Percentiles rank a stretch among this genome's conserved stretches.
Evolutionary conservation across 2,888 invertebrate genomes (phyloP).

Genomic region (Cabera pusaria): DNA sequence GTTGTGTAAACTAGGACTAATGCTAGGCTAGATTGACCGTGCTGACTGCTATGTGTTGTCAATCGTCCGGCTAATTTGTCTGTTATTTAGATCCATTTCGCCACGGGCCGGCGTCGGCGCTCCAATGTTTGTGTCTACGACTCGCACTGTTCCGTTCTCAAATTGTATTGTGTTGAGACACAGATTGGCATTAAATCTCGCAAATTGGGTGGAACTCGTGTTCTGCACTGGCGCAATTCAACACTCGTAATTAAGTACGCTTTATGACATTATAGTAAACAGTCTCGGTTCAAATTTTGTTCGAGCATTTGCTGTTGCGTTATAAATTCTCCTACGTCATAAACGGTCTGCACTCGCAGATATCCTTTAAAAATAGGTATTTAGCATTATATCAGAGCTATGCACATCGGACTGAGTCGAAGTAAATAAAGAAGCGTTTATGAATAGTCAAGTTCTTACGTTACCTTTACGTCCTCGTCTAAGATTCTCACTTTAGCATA

Average conservation of each 20-base stretch:
- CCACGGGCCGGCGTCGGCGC: conserved; percentile 34
- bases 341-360: conserved; percentile 5
- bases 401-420: background rate
- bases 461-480: conserved; percentile 12
- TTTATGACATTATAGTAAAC: conserved; percentile 22
- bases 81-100: conserved; percentile 41
- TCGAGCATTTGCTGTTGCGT: conserved; percentile 7
- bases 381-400: conserved; percentile 14
- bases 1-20: conserved; percentile 6
- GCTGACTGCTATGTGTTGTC: conserved; percentile 35
- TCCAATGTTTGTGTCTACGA: conserved; percentile 33
- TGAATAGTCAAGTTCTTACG: conserved; percentile 16
- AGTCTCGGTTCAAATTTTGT: conserved; percentile 6
- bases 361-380: conserved; percentile 16
- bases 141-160: conserved; percentile 30
- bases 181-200: conserved; percentile 28
- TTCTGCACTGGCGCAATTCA: conserved; percentile 21
- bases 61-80: conserved; percentile 38
- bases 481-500: conserved; percentile 15
- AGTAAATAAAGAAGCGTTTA: conserved; percentile 11
- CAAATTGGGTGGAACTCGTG: conserved; percentile 28
- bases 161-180: conserved; percentile 34
- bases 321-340: conserved; percentile 4
- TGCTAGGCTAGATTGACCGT: conserved; percentile 21
- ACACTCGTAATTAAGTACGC: conserved; percentile 23